A percentile compares a stretch with the other conserved stretches of the same genome.
Conservation (phyloP, 2,888 invertebrate species). For the Agrochola lychnidis region DNA sequence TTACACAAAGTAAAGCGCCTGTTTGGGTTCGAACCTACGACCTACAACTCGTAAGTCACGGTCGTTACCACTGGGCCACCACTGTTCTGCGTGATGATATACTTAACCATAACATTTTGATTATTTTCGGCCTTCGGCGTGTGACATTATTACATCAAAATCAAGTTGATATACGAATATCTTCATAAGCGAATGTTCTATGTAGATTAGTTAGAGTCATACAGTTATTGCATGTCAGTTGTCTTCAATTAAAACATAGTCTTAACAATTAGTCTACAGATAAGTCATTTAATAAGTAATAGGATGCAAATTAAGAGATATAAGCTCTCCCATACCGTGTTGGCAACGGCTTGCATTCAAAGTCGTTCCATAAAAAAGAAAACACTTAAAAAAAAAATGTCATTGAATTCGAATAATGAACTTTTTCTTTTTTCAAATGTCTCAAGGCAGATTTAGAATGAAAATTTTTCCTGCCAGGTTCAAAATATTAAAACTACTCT, state of each 20-base stretch:
- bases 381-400: background rate
- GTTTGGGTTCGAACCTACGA: no score
- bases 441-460: background rate
- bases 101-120: no score
- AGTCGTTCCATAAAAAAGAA: background rate
- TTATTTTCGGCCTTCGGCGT: no score
- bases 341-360: conserved; percentile 11
- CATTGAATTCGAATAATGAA: background rate
- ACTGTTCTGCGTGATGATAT: background rate
- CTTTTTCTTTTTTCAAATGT: background rate
- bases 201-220: conserved; percentile 21
- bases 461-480: background rate
- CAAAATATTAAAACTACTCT: background rate
- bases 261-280: conserved; percentile 49
- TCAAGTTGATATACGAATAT: background rate
- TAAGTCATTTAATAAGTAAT: conserved; percentile 52
- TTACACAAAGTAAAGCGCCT: no score
- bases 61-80: no score
- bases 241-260: conserved; percentile 45
- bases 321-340: conserved; percentile 12
- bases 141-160: no score
- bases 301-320: conserved; percentile 3
- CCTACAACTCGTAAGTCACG: no score
- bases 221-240: conserved; percentile 40
- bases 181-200: conserved; percentile 24